Base-by-base conservation (phyloP, 2,113 vertebrate genomes). In the Oreochromis aureus region DNA sequence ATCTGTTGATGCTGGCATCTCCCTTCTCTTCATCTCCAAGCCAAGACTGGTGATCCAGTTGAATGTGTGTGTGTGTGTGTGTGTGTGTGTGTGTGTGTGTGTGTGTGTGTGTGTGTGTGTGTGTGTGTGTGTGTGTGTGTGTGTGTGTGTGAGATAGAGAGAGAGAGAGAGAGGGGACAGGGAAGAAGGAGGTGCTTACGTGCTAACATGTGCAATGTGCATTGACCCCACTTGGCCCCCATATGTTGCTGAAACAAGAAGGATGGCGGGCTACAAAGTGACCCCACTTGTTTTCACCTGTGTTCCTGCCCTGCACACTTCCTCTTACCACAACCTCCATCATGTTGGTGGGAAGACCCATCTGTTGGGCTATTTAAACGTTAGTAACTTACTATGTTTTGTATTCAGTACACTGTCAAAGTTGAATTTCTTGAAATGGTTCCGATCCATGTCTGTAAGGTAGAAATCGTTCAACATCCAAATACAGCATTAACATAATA, bases 1-100 rank as follows among this genome's bases (percentile, higher is more conserved):
- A 96, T 96, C 96, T 96, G 95, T 95, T 95, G 93, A 92, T 93
- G 82, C 94, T 96, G 96, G 96, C 91, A 91, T 91, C 87, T 86
- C 84, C 78, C 24, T 81, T 48, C 91, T 89, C 94, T 91, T 91
- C 91, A 87, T 92, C 86, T 91, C 83, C 92, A 93, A 89, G 92
- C 94, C 95, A 94, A 93, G 83, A 59, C 87, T 93, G 91, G 86
- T 89, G 91, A 95, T 95, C 92, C 91, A 87, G 61, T 82, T 19
- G 85, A 92, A 85, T 51, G 78, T 84, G 86, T 41, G 82, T 66
- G 87, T 59, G 22, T 69, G 69, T 83, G 85, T 78, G 85, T 71
- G 36, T 69, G 82, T 83, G 84, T 84, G 86, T 84, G 51, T 69
- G 48, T 81, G 79, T 13, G 48, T 56, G 58, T n/a, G 46, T 48